Evolutionary conservation across 2,113 vertebrate species (phyloP).

Genomic region (Aphyosemion australe): DNA sequence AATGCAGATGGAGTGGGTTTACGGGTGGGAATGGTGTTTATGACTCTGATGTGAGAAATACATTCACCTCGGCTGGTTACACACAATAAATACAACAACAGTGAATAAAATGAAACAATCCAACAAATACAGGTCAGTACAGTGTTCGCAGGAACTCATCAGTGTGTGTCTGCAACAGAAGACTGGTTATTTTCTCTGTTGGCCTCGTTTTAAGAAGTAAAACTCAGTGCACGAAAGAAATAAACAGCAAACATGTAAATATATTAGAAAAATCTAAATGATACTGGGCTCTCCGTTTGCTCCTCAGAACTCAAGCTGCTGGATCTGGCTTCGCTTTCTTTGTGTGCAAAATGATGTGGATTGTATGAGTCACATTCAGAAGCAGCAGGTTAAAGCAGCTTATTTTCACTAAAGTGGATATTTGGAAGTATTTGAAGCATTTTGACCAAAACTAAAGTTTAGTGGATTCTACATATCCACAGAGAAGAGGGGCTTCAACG

Average conservation of each 20-base stretch:
- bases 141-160: not conserved
- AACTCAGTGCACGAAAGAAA: constrained; percentile 57
- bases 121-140: constrained; percentile 9
- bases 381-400: not conserved
- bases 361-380: not conserved
- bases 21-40: constrained; percentile 17
- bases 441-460: not conserved
- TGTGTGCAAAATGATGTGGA: not conserved
- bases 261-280: not conserved
- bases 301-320: not conserved
- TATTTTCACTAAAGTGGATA: not conserved
- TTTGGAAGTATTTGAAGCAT: not conserved
- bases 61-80: constrained; percentile 57
- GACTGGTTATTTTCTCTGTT: constrained; percentile 9
- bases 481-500: not conserved
- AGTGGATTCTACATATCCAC: too few species aligned
- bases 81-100: constrained; percentile 43
- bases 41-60: constrained; percentile 26
- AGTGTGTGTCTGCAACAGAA: constrained; percentile 13
- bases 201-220: constrained; percentile 18
- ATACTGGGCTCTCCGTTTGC: constrained; percentile 4
- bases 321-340: not conserved
- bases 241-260: constrained; percentile 43
- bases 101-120: constrained; percentile 25
- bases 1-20: not conserved